Evolutionary conservation across 2,113 vertebrate genomes (phyloP), one percentile per base, ranked within the genome.

Genomic region (Lichenostomus cassidix): DNA sequence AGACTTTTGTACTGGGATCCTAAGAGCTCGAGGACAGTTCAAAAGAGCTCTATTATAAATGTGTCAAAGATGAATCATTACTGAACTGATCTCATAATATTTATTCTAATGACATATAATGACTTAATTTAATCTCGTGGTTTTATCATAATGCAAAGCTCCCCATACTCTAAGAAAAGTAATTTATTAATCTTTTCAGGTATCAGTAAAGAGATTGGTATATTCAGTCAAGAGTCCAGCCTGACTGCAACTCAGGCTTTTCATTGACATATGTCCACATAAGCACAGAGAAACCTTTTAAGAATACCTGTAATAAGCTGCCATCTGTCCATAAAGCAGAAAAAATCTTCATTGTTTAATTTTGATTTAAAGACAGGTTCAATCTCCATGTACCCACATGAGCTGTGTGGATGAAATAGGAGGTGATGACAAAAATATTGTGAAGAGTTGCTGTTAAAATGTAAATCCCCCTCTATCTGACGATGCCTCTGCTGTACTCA

Each of bases 71-170:
- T 92, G 52, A 97, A 15, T 81, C 49, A 95, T 97, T 95, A 96
- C 94, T 89, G 71, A 96, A 86, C 92, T 4, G 4, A 79, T 89
- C 87, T 94, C 78, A 64, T 97, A 96, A 94, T 96, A 94, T 95
- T 93, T 95, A 94, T 67, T 83, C 55, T 97, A 97, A 95, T 83
- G 65, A 53, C 65, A 3, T 87, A 39, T 94, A 97, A 97, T 97
- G 87, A 67, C 87, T 90, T 95, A 87, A 95, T 95, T 97, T 95
- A 92, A 69, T 94, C 68, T 42, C 80, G 68, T 93, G 50, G 77
- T 89, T 95, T 90, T 74, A 85, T 93, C 74, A 71, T 75, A 95
- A 91, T 19, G 5, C 91, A 95, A 82, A 95, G 11, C 17, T 94
- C 50, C 77, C 55, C 41, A 53, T 35, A 83, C 71, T 92, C 44